Base-by-base conservation (phyloP, 2,113 vertebrate species). In the Callithrix jacchus region DNA sequence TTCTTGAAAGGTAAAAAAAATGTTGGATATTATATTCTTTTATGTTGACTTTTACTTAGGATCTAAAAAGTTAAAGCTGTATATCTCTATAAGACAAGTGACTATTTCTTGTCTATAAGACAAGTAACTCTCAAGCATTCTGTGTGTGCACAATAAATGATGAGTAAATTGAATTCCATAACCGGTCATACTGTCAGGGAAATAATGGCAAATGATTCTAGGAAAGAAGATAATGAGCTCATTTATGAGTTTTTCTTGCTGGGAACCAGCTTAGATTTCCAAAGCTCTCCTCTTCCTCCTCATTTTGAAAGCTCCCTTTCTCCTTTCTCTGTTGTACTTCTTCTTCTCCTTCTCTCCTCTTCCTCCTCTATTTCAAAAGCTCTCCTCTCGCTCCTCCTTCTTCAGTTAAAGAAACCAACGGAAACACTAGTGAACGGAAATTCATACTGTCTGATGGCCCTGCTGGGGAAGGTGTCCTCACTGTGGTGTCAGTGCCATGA, bases 61-160 rank as follows among this genome's bases (percentile, higher is more conserved):
- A 91, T 82, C 83, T 97, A 74, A 96, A 93, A 93, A 20, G 56
- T 84, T 87, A 73, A 87, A 94, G 49, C 61, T 68, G 35, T 73
- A 0, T 64, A 27, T 89, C 58, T 94, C 71, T 89, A 89, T 84
- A 92, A 94, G 97, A 85, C 54, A 95, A 40, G 42, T 61, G 54
- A 88, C 83, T 49, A 47, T 86, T 96, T 95, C 64, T 96, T 73
- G n/a, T 94, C 71, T 89, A 89, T 84, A 92, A 94, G 97, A 85
- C 54, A 95, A 40, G 42, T 91, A 97, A 92, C n/a, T 93, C 70
- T 84, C n/a, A 37, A 91, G 68, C 74, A 93, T 91, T 71, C 42
- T 66, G 30, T 54, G 54, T 86, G 58, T 95, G 56, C 64, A 82
- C 52, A 54, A 52, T 87, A 93, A 95, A 90, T 82, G 71, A 81